phyloP scores from a whole-genome alignment of 2,888 invertebrate species.

The Periphyllus acericola region DNA sequence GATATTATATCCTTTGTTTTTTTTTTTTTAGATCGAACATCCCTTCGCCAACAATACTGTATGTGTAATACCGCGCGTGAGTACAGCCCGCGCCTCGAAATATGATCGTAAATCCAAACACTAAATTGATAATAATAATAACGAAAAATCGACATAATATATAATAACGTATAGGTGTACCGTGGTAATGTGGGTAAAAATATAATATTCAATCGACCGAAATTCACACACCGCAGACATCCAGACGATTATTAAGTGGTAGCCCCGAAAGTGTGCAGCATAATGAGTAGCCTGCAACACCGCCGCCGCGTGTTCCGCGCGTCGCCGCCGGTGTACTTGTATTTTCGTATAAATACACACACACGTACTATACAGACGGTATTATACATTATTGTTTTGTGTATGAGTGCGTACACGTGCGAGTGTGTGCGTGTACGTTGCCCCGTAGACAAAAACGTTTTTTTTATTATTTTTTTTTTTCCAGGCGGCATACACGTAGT shows the following conservation, averaged over 20 bases:
- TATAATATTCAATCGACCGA: background rate
- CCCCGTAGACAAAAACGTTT: constrained; percentile 45
- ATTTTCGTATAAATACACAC: background rate
- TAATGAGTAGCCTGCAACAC: constrained; percentile 46
- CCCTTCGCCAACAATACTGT: no score
- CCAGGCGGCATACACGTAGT: background rate
- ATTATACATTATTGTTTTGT: background rate
- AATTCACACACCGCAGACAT: constrained; percentile 19
- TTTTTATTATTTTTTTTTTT: constrained; percentile 7
- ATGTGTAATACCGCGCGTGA: no score
- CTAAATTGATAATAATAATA: no score
- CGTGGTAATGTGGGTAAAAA: background rate
- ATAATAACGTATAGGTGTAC: no score
- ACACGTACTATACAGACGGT: background rate
- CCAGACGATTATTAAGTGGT: constrained; percentile 32
- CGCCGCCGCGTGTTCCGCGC: constrained; percentile 2
- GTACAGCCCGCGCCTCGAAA: no score
- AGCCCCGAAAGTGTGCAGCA: constrained; percentile 41
- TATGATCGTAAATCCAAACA: no score
- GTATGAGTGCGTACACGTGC: background rate
- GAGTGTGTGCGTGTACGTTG: background rate
- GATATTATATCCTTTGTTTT: no score
- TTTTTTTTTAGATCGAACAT: no score
- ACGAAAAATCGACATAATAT: no score
- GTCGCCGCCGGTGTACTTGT: constrained; percentile 13